Base-by-base conservation (phyloP, 2,888 invertebrate species). In the Andrena chrysosceles region DNA sequence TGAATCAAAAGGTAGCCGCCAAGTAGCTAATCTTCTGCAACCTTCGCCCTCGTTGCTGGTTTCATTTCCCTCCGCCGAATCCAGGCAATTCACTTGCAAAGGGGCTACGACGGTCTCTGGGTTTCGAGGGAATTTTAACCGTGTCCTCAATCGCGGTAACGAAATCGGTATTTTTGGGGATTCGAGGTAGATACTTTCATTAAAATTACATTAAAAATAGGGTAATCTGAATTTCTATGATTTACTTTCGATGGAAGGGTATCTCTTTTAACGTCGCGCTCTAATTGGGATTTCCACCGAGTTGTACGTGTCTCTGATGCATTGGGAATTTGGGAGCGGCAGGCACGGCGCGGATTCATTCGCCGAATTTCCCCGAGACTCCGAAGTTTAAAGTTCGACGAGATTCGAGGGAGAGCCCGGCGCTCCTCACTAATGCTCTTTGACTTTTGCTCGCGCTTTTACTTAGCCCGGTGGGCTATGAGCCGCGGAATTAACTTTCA, bases 1-100 rank as follows among this genome's bases (percentile, higher is more conserved):
- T 66, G 83, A 83, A 83, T 83, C 70, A 69, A 83, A 83, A 83
- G 84, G 77, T 42, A 83, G 77, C 60, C 73, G 35, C 73, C 77
- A 77, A 83, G 84, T 83, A 83, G 77, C 71, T 42, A 68, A 69
- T 59, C 62, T 70, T 2, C 59, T 69, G 62, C 59, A 72, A 74
- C 82, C 76, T 76, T 75, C 82, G 71, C 29, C 82, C 81, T 81
- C 64, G 59, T 71, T 81, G 56, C 64, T 8, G 71, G 75, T 75
- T 63, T 67, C 83, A 63, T 76, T 63, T 77, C 76, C 60, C 71
- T 69, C 52, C 56, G 59, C 5, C 83, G 71, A 71, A 63, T 52
- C 49, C 74, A 56, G n/a, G 72, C 42, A 60, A 72, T 68, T 69
- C 68, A 49, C 68, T 67, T 64, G 67, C 72, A 63, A 81, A 67